Evolutionary conservation across 2,113 vertebrate genomes (phyloP).

Genomic region (Ochotona curzoniae): DNA sequence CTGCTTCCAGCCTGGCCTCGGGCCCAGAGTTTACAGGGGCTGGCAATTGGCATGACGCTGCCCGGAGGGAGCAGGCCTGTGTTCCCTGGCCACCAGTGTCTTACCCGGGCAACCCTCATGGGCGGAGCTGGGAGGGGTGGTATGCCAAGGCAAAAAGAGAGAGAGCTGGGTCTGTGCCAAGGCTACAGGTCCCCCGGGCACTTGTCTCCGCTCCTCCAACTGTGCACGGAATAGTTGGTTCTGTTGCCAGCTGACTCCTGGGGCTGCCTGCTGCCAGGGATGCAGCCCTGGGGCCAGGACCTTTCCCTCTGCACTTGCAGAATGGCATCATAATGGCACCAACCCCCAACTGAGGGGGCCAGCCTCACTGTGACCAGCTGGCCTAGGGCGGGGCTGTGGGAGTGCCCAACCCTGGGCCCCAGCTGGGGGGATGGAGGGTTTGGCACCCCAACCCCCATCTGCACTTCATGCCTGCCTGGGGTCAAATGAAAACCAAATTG

Average conservation of each 20-base stretch:
- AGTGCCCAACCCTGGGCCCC: background rate
- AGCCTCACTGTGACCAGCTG: background rate
- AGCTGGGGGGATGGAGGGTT: background rate
- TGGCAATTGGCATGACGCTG: background rate
- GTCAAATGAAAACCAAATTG: background rate
- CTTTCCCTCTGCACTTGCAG: background rate
- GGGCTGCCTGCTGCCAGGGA: background rate
- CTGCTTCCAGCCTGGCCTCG: constrained; percentile 33
- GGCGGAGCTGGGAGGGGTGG: too few relatives aligned
- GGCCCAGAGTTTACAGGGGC: background rate
- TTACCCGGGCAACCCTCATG: background rate
- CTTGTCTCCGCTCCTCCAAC: constrained; percentile 13
- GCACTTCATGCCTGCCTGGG: background rate
- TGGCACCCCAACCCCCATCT: background rate
- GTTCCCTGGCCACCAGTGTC: background rate
- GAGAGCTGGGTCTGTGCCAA: constrained; percentile 6
- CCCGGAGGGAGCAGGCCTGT: background rate
- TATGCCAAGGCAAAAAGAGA: too few relatives aligned
- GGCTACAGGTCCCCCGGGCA: background rate
- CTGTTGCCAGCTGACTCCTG: background rate
- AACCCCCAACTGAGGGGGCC: background rate
- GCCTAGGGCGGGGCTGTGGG: background rate
- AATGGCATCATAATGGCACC: constrained; percentile 45
- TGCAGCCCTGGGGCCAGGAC: background rate
- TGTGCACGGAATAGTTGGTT: constrained; percentile 25